These are phyloP conservation scores for Temnothorax ravouxi DNA, from an alignment of 2,888 invertebrate genomes.

Conservation along the genomic window DNA sequence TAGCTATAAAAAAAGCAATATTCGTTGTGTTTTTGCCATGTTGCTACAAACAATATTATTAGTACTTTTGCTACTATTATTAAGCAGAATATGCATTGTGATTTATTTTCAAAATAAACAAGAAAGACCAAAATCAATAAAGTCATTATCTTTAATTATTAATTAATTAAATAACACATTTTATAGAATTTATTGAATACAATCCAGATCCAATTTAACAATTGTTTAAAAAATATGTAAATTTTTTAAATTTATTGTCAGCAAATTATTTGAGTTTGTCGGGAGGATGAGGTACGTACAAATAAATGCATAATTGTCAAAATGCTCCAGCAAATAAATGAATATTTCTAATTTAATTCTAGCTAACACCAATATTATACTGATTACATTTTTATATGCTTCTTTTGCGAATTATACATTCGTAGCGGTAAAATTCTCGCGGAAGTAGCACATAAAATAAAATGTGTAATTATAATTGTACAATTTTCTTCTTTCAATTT, in stretches of 20 bases:
- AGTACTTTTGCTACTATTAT: background rate
- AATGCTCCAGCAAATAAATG: slow-evolving; percentile 3
- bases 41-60: background rate
- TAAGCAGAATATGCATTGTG: background rate
- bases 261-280: slow-evolving; percentile 23
- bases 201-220: slow-evolving; percentile 22
- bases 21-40: background rate
- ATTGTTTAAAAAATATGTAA: slow-evolving; percentile 10
- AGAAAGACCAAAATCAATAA: slow-evolving; percentile 19
- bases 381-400: slow-evolving; percentile 37
- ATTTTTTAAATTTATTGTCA: background rate
- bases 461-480: slow-evolving; percentile 11
- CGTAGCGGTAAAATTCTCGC: background rate
- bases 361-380: slow-evolving; percentile 38
- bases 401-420: slow-evolving; percentile 33
- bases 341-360: slow-evolving; percentile 33
- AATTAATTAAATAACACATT: slow-evolving; percentile 29
- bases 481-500: slow-evolving; percentile 1
- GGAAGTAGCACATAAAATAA: slow-evolving; percentile 30
- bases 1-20: background rate
- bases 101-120: background rate
- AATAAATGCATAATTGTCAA: slow-evolving; percentile 23
- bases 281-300: background rate
- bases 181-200: slow-evolving; percentile 45
- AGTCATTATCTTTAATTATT: slow-evolving; percentile 20